phyloP scores from a whole-genome alignment of 1,140 invertebrate genomes.

The Hylyphantes graminicola region DNA sequence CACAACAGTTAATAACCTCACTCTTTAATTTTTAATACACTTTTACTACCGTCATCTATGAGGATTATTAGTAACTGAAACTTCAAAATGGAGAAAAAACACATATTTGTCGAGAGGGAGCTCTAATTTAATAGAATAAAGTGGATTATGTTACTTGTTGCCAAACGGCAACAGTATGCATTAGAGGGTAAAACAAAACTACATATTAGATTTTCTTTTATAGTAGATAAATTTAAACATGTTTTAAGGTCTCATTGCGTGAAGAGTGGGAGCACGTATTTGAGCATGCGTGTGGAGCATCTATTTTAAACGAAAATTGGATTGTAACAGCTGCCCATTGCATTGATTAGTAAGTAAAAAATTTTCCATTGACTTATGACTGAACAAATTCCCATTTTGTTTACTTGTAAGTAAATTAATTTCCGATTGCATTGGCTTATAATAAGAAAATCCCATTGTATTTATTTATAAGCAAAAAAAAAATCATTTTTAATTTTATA shows the following conservation, averaged over 20 bases:
- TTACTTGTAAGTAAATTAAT: not conserved
- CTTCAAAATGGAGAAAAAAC: too few species aligned
- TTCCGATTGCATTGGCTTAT: not conserved
- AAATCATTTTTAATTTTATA: not conserved
- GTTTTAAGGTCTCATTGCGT: conserved; percentile 37
- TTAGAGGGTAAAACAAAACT: not conserved
- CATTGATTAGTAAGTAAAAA: conserved; percentile 61
- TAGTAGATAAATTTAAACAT: not conserved
- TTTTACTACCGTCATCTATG: too few species aligned
- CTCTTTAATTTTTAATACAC: too few species aligned
- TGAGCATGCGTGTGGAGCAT: conserved; percentile 78
- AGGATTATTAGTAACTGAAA: too few species aligned
- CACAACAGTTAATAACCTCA: too few species aligned
- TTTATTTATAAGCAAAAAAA: not conserved
- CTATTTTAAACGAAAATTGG: conserved; percentile 89
- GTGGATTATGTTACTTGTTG: too few species aligned
- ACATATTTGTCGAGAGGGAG: too few species aligned
- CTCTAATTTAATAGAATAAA: too few species aligned
- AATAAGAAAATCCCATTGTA: not conserved
- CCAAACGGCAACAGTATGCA: too few species aligned
- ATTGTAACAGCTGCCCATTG: conserved; percentile 74
- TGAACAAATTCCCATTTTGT: not conserved
- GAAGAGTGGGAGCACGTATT: not conserved
- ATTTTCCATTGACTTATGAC: not conserved
- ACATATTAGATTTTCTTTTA: not conserved